Base-by-base conservation (phyloP, 2,113 vertebrate genomes). In the Pseudois nayaur region DNA sequence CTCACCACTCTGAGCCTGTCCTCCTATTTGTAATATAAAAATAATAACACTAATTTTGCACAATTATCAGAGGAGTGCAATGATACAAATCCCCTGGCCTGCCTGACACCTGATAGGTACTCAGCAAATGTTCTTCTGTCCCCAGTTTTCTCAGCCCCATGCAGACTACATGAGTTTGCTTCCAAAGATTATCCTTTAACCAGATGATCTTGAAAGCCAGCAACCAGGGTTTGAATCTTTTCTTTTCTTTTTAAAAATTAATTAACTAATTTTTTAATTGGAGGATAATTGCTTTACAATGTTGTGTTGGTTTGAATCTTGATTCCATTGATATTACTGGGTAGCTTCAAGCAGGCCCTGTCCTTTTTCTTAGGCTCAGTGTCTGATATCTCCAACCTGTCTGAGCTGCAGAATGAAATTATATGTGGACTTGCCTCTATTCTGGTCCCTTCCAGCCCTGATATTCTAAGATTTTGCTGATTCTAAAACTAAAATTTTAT, bases 401-500 rank as follows among this genome's bases (percentile, higher is more conserved):
- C 60, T 25, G 74, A 96, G 21, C 31, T 50, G 54, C 33, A 74
- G 54, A 57, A 55, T 62, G 40, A 92, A 31, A 81, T 76, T 64
- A 19, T 15, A 0, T 40, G 29, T 54, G 29, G 11, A n/a, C 9
- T 87, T 86, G 23, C 67, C 48, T 92, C 52, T 83, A 27, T 36
- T 57, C 57, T 67, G 8, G 11, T 59, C 29, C 16, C 79, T 74
- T 81, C 52, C 2, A 76, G 27, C 59, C 89, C 79, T 88, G 50
- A 52, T 19, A 57, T 9, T 45, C 40, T 74, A 82, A 89, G 45
- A 55, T 76, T 89, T 74, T 94, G 43, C 50, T 43, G 27, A 55
- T 84, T 97, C 74, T 95, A 48, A 94, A 94, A 33, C n/a, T 94
- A 86, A 82, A 88, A 21, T 78, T 50, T 74, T 59, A 7, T 57